Evolutionary conservation across 2,113 vertebrate genomes (phyloP).

Genomic region (Nothoprocta perdicaria): DNA sequence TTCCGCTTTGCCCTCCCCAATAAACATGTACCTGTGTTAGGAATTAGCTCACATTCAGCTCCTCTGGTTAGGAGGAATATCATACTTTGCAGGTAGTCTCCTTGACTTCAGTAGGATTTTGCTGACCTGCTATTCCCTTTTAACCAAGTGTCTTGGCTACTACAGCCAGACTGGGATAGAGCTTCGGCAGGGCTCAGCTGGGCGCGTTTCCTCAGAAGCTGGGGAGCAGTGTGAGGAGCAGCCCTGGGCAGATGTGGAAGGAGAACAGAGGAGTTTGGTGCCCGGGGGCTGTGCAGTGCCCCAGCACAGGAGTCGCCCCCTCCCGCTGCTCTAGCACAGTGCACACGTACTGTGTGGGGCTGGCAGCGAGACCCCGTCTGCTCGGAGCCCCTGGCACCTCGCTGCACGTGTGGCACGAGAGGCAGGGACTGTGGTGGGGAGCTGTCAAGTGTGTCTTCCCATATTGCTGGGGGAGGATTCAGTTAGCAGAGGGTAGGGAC

Average conservation of each 20-base stretch:
- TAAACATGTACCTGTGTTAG: not conserved
- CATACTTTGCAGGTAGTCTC: not conserved
- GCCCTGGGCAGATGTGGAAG: rapidly evolving
- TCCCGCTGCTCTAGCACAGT: not conserved
- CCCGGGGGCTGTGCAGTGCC: not conserved
- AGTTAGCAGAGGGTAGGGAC: not conserved
- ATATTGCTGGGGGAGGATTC: not conserved
- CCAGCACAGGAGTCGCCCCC: not conserved
- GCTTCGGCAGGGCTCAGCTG: not conserved
- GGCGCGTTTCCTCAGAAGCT: not conserved
- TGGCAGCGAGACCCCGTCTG: not conserved
- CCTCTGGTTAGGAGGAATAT: not conserved
- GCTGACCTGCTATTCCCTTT: not conserved
- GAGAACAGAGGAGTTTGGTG: rapidly evolving
- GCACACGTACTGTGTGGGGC: no score
- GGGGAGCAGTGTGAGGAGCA: not conserved
- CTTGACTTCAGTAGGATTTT: not conserved
- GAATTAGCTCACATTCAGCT: not conserved
- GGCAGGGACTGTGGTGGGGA: not conserved
- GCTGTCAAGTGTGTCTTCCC: not conserved
- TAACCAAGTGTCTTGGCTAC: not conserved
- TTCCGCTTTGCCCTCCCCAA: not conserved
- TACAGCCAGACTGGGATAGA: not conserved
- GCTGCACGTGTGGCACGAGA: rapidly evolving
- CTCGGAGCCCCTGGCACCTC: not conserved